Evolutionary conservation across 35 echinoderm and acorn worm genomes (phyloP), one percentile per base, ranked within the genome.

Genomic region (Patiria miniata): DNA sequence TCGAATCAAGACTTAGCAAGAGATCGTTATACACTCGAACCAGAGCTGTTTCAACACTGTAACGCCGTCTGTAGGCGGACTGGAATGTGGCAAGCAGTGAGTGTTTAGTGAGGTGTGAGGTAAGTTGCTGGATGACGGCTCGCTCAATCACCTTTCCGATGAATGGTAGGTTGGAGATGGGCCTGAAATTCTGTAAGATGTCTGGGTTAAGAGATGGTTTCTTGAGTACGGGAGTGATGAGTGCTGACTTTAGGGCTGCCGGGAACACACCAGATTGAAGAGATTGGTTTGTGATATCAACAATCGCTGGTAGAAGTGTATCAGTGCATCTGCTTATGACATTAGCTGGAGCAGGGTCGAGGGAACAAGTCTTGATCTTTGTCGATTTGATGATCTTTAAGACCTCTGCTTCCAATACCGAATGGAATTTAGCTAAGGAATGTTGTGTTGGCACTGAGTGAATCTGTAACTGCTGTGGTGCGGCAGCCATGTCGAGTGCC

Each of bases 341-440:
- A 81, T 42, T 47, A 12, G 79, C 79, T 0, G 79, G 79, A 81
- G 51, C 80, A 83, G 80, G 80, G 44, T 83, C 51, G 16, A 83
- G 51, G 15, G 40, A 26, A 52, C 80, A 83, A 21, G 51, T n/a
- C 0, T 83, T 78, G 76, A 78, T 78, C 30, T 78, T 78, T 1
- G n/a, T 78, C 5, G 80, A 83, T 52, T 52, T 83, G 40, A 83
- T 54, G 81, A 83, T 83, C 8, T 53, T 83, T 18, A 40, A 32
- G 14, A 83, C 40, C 21, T 83, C 81, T 5, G 42, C 40, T 32
- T 83, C 21, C 5, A 34, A 83, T 1, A 28, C 51, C 40, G n/a
- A 32, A 83, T 15, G 16, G 17, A 83, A 83, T 55, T 83, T 51
- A n/a, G n/a, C n/a, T n/a, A n/a, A n/a, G n/a, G 22, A 16, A 15